Evolutionary conservation across 2,888 invertebrate genomes (phyloP), one percentile per base, ranked within the genome.

Genomic region (Pharmacophagus antenor): DNA sequence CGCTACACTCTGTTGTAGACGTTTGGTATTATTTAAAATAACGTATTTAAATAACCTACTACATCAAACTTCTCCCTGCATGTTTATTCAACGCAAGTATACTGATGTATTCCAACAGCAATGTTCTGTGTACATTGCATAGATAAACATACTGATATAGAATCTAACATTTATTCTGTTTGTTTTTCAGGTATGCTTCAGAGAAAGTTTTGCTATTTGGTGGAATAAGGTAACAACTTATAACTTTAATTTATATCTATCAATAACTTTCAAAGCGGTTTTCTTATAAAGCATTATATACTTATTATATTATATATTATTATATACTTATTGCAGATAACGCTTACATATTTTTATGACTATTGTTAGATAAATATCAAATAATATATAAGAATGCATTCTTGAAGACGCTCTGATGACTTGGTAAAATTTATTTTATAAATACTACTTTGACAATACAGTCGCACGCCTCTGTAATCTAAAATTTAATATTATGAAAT

Each of bases 101-200:
- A 57, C 51, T 31, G 20, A 49, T 22, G 41, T 59, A 21, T 48
- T 48, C 22, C 21, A 21, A 25, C 12, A 20, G 41, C 48, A 2
- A 41, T 20, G 37, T 49, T 48, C 50, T 49, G 17, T 18, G 20
- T 57, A 46, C 44, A 21, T 48, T 18, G 12, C 22, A 42, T 49
- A 50, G 4, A 55, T 31, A 50, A 54, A 44, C 21, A 47, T 41
- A 47, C 48, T 42, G 6, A 47, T 23, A 41, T 56, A 17, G 23
- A 49, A 42, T 5, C 25, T 31, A 54, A 55, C 42, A 31, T 59
- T 58, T 49, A 44, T 20, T 60, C 25, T 44, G 20, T 55, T 3
- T 49, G 49, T 60, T 54, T 59, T 60, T 37, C 59, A 60, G 59
- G 59, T 60, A 60, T 46, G 50, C 48, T 53, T 53, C 2, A 20